Base-by-base conservation (phyloP, 2,888 invertebrate genomes). In the Rambutsinella grinnellia region DNA sequence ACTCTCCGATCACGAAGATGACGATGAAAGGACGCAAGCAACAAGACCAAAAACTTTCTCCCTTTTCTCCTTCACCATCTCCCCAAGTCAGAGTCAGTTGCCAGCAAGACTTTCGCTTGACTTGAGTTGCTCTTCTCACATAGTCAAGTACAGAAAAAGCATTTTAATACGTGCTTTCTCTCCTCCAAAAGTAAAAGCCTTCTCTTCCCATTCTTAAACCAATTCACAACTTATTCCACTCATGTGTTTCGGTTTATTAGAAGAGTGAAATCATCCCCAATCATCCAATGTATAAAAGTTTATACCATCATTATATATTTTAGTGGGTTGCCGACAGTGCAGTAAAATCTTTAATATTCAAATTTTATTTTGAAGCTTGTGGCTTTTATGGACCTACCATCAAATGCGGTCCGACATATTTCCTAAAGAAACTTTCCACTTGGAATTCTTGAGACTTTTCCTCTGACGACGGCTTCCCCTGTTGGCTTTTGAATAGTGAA, bases 21-120 rank as follows among this genome's bases (percentile, higher is more conserved):
- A 36, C 13, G 36, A 36, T 36, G 36, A 13, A 36, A 13, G 36
- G 36, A 36, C 36, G 36, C 36, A 36, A 36, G 5, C 56, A 23
- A 56, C 24, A 46, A 60, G 21, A 60, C n/a, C 23, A 44, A 36
- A 28, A 65, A 47, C 57, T 67, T 57, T 67, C 66, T 57, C 66
- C 47, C 8, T 54, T 67, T 67, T 57, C 66, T 56, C 57, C 51
- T 24, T 26, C 66, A 26, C 6, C 56, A 46, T 26, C 28, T 47
- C 46, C 13, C 36, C 36, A 36, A 36, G 36, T 36, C 36, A 36
- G 26, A 67, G 57, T 57, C 66, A 67, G 66, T 67, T 53, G 47
- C 57, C 56, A 67, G 57, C 56, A 56, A 67, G 57, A 67, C 66
- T 57, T 56, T 36, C 36, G 36, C 36, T 36, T 36, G 36, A 36